These are phyloP conservation scores for Paracyprichromis sp. DNA, from an alignment of 2,113 vertebrate species.

Conservation along the genomic window DNA sequence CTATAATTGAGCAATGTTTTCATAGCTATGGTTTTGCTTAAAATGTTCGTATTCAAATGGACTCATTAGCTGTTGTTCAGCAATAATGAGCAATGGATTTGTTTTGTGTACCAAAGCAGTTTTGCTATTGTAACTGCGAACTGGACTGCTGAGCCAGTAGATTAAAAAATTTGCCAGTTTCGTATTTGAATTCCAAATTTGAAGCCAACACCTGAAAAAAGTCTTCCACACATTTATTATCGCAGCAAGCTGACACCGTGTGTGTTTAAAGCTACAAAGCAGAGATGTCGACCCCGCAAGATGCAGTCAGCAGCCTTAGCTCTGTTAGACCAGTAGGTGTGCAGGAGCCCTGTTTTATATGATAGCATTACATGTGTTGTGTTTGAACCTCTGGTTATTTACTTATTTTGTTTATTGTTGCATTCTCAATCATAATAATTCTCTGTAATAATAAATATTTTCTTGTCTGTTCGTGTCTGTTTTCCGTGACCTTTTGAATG, in stretches of 20 bases:
- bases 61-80: neutral
- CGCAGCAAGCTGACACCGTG: fast-evolving
- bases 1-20: neutral
- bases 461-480: neutral
- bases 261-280: neutral
- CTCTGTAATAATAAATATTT: neutral
- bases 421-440: neutral
- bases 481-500: neutral
- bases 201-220: neutral
- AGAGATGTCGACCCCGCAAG: neutral
- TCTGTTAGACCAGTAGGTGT: neutral
- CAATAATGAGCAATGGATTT: neutral
- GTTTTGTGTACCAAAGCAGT: neutral
- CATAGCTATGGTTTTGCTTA: neutral
- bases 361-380: neutral
- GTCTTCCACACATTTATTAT: neutral
- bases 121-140: neutral
- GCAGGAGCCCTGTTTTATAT: neutral
- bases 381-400: neutral
- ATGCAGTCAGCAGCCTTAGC: neutral
- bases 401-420: neutral
- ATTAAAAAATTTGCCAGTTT: neutral
- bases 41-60: neutral
- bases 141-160: neutral
- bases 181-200: fast-evolving